Base-by-base conservation (phyloP, 2,888 invertebrate genomes). In the Ephialtes manifestator region DNA sequence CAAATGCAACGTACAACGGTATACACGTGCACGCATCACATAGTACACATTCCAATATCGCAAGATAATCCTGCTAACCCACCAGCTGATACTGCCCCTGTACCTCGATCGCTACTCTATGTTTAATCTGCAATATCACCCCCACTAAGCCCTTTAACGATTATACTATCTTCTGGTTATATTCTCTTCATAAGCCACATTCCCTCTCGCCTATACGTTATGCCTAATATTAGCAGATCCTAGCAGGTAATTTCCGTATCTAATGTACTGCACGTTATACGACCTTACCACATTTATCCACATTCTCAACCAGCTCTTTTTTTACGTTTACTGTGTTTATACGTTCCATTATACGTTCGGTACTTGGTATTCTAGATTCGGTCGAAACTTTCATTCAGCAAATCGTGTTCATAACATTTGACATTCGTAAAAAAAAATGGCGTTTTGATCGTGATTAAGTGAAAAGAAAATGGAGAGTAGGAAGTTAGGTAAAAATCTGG, bases 111-210 rank as follows among this genome's bases (percentile, higher is more conserved):
- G 51, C 74, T 65, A 70, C 70, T 55, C 70, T 71, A 81, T 85
- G 78, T 85, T 85, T 85, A 85, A 85, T 85, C 81, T 81, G 70
- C 84, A 70, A 85, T 79, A 85, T 75, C 78, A 75, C 70, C 70
- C 72, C 81, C 77, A 75, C 35, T 85, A 79, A 85, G 81, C 81
- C 81, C 81, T 81, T 75, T 79, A 78, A 81, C 81, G 75, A 81
- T 85, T 85, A 79, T 79, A 81, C 81, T 65, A 81, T 81, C 84
- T 81, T 81, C 70, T 55, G 70, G 78, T 85, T 75, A 81, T 80
- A 70, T 78, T 78, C 78, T 78, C 65, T 35, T 71, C 78, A 48
- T 75, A 81, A 81, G 81, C 84, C 67, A 75, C 71, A 65, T 28
- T 71, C 46, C 10, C 10, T 75, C 35, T 55, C 75, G 31, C 63